Base-by-base conservation (phyloP, 2,888 invertebrate species). In the Pedicia rivosa region DNA sequence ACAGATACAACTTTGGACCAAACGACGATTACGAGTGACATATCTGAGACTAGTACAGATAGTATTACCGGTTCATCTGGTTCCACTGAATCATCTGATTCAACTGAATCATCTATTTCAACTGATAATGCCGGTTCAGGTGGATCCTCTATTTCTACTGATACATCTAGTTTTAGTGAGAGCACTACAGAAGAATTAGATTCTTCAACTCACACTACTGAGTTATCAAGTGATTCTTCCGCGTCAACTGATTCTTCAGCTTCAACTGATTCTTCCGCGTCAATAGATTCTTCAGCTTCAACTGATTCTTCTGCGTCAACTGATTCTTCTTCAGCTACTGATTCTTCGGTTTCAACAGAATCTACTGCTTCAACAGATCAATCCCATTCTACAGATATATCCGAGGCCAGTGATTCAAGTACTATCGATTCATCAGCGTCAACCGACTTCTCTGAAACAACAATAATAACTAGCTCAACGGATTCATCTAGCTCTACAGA, bases 201-300 rank as follows among this genome's bases (percentile, higher is more conserved):
- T 14, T 40, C 40, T 8, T 13, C 32, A 8, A 20, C 32, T 13
- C 19, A 32, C 3, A 20, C 32, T 12, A 32, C 12, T 7, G 19
- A 32, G 39, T 42, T 34, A 42, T 40, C 47, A 14, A 40, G 48
- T 16, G 46, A 44, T 33, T 16, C 16, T n/a, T 38, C 43, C 4
- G 36, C 31, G 28, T 42, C 48, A 5, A 47, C 49, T 8, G 48
- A 47, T 26, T 17, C 36, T 38, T 16, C 10, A 5, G 37, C 42
- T 22, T 50, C 52, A 9, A 51, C 50, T n/a, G 48, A 48, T n/a
- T 36, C 43, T n/a, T 44, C 46, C 7, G 37, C 22, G 7, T 40
- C 46, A 5, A 46, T 48, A 9, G 40, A 38, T 2, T 15, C 43
- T 22, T 25, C 37, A 20, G 12, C 25, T 5, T 12, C 44, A 29